Evolutionary conservation across 2,113 vertebrate genomes (phyloP).

Genomic region (Centropus unirufus): DNA sequence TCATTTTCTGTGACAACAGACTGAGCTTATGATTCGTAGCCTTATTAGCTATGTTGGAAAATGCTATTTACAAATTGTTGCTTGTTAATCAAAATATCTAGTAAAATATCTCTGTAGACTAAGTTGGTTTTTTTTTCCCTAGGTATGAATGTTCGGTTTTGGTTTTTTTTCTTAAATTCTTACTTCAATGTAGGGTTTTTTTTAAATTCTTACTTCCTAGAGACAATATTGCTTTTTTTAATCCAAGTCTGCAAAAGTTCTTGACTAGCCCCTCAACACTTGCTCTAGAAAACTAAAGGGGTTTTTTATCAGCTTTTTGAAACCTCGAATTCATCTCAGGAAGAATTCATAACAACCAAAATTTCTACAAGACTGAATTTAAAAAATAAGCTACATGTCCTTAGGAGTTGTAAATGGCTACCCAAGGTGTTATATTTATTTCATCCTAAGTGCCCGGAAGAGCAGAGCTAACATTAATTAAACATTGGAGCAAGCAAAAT

Average conservation of each 20-base stretch:
- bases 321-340: too few relatives aligned
- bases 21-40: background rate
- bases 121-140: background rate
- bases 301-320: background rate
- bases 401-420: background rate
- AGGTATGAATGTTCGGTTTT: background rate
- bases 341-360: background rate
- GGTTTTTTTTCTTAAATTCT: background rate
- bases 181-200: background rate
- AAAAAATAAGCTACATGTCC: background rate
- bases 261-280: background rate
- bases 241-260: background rate
- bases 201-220: background rate
- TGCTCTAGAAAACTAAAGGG: background rate
- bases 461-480: background rate
- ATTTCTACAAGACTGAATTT: background rate
- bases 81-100: background rate
- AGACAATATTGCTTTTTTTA: background rate
- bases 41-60: background rate
- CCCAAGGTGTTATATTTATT: background rate
- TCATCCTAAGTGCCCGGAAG: background rate
- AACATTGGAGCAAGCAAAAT: background rate
- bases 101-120: background rate
- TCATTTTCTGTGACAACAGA: background rate
- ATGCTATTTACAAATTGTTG: background rate